Evolutionary conservation across 2,888 invertebrate species (phyloP), one percentile per base, ranked within the genome.

Genomic region (Plusia festucae): DNA sequence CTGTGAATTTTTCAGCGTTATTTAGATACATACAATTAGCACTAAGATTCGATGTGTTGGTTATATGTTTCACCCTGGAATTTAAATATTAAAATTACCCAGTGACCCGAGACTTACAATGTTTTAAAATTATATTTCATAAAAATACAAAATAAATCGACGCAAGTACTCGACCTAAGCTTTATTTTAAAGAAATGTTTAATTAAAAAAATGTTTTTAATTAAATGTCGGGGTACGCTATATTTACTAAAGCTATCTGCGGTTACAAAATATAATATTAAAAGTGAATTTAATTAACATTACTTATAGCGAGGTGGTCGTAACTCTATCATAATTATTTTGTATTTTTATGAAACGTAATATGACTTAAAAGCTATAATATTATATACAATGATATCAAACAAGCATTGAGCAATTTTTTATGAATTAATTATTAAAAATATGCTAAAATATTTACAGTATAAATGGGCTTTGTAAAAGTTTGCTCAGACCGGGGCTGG

Each of bases 361-460:
- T 56, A 16, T 66, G 75, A 65, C 57, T 73, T 76, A 78, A 60
- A 80, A 84, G 80, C 67, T 80, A 84, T 78, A 40, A 81, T 57
- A 76, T 34, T 65, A 79, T 78, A 67, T 79, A 78, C 72, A 78
- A 54, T 52, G 70, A 82, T 76, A 78, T 72, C 55, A 78, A 84
- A 86, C 80, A 88, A 86, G 85, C 87, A 84, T 89, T 90, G 88
- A 89, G 89, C 89, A 89, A 89, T 82, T 82, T 79, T 82, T 72
- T 82, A 74, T 65, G 69, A 77, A 82, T 80, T 78, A 79, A 63
- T n/a, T 76, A 74, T 73, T 79, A 64, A 65, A 66, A 71, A 75
- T 73, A 76, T 75, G 62, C 72, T 78, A 70, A 72, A 84, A 81
- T 84, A 84, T 84, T 78, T 84, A 82, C 82, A 83, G 46, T 78